phyloP scores from a whole-genome alignment of 2,888 invertebrate species.

The Drosophila pseudotalamancana region DNA sequence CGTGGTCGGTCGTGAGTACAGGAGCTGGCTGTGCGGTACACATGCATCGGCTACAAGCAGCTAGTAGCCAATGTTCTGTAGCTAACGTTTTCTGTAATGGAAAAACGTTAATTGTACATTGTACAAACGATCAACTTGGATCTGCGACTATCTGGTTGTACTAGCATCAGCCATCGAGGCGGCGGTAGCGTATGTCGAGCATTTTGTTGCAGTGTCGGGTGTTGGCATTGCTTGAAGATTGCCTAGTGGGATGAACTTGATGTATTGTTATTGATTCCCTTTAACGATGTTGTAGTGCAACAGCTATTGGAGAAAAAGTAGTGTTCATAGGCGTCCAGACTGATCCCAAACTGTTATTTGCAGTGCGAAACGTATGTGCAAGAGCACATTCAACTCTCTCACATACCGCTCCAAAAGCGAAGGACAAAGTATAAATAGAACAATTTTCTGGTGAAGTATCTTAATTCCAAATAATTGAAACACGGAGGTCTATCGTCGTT shows the following conservation, averaged over 20 bases:
- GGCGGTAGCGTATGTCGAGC: conserved; percentile 1
- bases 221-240: conserved; percentile 32
- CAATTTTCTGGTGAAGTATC: conserved; percentile 46
- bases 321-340: conserved; percentile 19
- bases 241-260: conserved; percentile 69
- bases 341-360: not conserved
- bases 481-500: not conserved
- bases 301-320: conserved; percentile 19
- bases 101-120: conserved; percentile 59
- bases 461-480: not conserved
- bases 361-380: conserved; percentile 10
- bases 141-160: conserved; percentile 18
- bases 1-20: conserved; percentile 1
- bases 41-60: conserved; percentile 13
- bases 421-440: conserved; percentile 53
- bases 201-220: conserved; percentile 30
- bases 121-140: conserved; percentile 11
- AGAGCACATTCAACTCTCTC: conserved; percentile 36
- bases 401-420: conserved; percentile 53
- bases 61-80: conserved; percentile 21
- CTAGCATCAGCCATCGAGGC: conserved; percentile 12
- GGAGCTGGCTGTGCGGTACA: not conserved
- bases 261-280: conserved; percentile 80
- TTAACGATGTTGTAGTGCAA: conserved; percentile 73
- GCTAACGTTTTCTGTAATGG: conserved; percentile 55